Conservation (phyloP, 2,888 invertebrate species). For the Aleiodes testaceus region DNA sequence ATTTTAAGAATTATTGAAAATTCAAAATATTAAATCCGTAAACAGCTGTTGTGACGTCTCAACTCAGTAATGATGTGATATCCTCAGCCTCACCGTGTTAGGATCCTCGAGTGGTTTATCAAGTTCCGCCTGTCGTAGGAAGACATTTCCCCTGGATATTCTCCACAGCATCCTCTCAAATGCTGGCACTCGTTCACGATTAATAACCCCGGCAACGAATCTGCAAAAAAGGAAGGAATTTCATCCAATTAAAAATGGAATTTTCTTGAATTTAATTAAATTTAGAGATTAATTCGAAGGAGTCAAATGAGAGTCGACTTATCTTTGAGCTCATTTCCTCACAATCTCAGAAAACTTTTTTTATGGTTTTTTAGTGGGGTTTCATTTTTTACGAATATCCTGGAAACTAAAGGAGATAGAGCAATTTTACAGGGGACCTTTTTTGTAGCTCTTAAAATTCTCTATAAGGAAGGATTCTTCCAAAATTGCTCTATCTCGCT, state of each 20-base stretch:
- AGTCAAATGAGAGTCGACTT: no score
- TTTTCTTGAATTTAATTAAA: conserved; percentile 7
- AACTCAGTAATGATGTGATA: conserved; percentile 10
- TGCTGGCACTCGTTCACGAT: conserved; percentile 88
- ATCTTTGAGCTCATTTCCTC: no score
- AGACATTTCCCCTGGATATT: conserved; percentile 93
- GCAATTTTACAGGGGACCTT: no score
- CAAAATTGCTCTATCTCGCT: no score
- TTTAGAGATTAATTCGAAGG: not conserved
- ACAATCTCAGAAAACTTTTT: no score
- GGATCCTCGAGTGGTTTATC: conserved; percentile 89
- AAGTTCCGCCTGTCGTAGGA: conserved; percentile 89
- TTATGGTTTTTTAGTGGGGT: no score
- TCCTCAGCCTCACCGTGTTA: conserved; percentile 78
- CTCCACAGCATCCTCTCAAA: conserved; percentile 96
- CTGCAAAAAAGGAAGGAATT: conserved; percentile 69
- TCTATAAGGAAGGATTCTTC: no score
- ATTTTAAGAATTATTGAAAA: not conserved
- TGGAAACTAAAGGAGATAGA: no score
- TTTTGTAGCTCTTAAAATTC: no score
- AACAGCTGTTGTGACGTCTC: not conserved
- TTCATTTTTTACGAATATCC: no score
- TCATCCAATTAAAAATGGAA: not conserved
- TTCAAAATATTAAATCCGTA: not conserved
- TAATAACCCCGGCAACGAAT: conserved; percentile 95